phyloP scores from a whole-genome alignment of 2,113 vertebrate species.

The Anarrhichthys ocellatus region DNA sequence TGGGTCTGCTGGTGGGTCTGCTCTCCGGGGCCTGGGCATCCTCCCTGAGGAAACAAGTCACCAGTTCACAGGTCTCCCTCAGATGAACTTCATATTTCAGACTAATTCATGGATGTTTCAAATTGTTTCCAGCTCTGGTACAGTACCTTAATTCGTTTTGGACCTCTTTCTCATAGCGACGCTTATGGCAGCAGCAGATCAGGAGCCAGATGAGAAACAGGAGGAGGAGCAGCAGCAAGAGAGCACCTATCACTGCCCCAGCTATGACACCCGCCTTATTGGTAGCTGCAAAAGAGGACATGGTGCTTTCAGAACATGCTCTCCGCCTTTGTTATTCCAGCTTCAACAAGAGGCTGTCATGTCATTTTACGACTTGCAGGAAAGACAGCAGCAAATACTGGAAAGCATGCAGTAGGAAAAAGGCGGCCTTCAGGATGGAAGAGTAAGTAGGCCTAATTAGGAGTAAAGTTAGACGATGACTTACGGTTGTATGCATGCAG shows the following conservation, averaged over 20 bases:
- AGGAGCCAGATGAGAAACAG: conserved; percentile 89
- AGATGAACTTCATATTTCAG: background rate
- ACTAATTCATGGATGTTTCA: background rate
- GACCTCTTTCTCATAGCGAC: conserved; percentile 83
- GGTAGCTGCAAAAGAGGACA: conserved; percentile 62
- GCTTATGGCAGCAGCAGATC: conserved; percentile 86
- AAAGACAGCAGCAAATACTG: conserved; percentile 10
- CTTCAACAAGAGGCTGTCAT: background rate
- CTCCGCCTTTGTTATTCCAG: background rate
- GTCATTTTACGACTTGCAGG: background rate
- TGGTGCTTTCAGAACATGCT: conserved; percentile 6
- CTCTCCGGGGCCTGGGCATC: conserved; percentile 80
- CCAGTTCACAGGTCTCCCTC: background rate
- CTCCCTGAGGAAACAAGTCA: conserved; percentile 67
- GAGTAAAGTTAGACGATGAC: conserved; percentile 59
- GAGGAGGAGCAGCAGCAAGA: conserved; percentile 86
- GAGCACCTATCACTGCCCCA: conserved; percentile 85
- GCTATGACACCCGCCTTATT: conserved; percentile 83
- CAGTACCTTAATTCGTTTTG: conserved; percentile 88
- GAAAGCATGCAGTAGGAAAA: background rate
- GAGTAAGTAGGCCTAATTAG: background rate
- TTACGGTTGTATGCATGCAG: conserved; percentile 83
- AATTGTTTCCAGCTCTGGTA: background rate
- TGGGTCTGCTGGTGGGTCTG: conserved; percentile 71
- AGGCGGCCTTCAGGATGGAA: background rate